A percentile compares a stretch with the other conserved stretches of the same genome.
Evolutionary conservation across 2,113 vertebrate genomes (phyloP).

Genomic region (Gopherus flavomarginatus): DNA sequence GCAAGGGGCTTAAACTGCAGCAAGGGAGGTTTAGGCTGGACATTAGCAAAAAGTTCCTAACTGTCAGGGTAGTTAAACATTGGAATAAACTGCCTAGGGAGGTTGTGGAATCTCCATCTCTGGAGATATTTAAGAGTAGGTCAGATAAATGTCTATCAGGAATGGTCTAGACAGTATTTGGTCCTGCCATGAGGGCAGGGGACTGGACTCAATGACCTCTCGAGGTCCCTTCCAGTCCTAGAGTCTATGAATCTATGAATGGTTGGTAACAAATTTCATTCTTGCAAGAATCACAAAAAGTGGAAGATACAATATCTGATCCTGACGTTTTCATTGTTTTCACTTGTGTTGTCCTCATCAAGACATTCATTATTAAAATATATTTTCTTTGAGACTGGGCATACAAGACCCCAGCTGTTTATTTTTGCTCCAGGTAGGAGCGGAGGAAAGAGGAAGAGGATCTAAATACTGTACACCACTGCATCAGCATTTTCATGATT

Average conservation of each 20-base stretch:
- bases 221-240: too few relatives aligned
- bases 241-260: neutral
- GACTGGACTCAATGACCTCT: too few relatives aligned
- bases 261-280: neutral
- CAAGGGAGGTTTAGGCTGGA: too few relatives aligned
- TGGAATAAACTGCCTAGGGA: too few relatives aligned
- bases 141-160: too few relatives aligned
- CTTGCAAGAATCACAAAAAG: neutral
- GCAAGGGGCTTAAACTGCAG: too few relatives aligned
- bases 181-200: too few relatives aligned
- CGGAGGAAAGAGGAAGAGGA: neutral
- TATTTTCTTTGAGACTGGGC: neutral
- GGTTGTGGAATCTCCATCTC: too few relatives aligned
- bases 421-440: neutral
- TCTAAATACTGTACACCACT: neutral
- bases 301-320: neutral
- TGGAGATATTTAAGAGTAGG: too few relatives aligned
- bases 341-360: neutral
- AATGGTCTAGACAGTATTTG: too few relatives aligned
- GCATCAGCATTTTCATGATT: neutral
- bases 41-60: too few relatives aligned
- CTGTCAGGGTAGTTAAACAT: too few relatives aligned
- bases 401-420: neutral
- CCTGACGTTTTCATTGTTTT: constrained; percentile 5
- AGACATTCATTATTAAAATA: neutral